These are phyloP conservation scores for Nematopogon swammerdamellus DNA, from an alignment of 2,888 invertebrate species.

Conservation along the genomic window DNA sequence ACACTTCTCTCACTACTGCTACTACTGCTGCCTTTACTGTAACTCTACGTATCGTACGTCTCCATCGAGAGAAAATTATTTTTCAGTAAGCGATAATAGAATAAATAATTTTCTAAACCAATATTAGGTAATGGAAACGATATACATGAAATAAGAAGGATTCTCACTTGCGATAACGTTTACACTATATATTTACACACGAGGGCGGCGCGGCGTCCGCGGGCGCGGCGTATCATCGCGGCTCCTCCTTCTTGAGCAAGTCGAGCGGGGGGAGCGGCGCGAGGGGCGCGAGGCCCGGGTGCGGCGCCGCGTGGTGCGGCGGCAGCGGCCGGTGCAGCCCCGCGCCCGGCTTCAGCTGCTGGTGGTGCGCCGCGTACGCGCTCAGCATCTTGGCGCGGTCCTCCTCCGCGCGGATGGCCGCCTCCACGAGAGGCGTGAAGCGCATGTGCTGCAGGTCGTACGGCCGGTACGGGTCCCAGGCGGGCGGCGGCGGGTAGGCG, in stretches of 20 bases:
- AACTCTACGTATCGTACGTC: constrained; percentile 13
- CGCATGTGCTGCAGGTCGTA: constrained; percentile 68
- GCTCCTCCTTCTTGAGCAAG: constrained; percentile 59
- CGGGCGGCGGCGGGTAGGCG: constrained; percentile 58
- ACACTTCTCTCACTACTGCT: constrained; percentile 12
- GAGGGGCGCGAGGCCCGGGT: constrained; percentile 25
- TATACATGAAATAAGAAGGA: constrained; percentile 26
- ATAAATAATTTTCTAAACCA: constrained; percentile 51
- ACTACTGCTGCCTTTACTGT: constrained; percentile 7
- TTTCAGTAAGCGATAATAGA: constrained; percentile 32
- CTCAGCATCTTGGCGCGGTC: constrained; percentile 75
- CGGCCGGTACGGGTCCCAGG: constrained; percentile 68
- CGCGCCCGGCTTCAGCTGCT: constrained; percentile 43
- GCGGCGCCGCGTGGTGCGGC: constrained; percentile 41
- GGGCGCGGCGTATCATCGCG: constrained; percentile 47
- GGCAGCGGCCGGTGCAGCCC: constrained; percentile 48
- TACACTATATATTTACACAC: constrained; percentile 23
- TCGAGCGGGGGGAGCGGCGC: constrained; percentile 47
- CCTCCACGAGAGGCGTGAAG: constrained; percentile 77
- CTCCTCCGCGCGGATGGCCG: constrained; percentile 73
- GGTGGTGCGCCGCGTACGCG: constrained; percentile 64
- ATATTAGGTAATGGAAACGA: constrained; percentile 39
- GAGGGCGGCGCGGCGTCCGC: constrained; percentile 18
- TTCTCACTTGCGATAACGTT: constrained; percentile 31
- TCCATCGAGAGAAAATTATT: constrained; percentile 2